Base-by-base conservation (phyloP, 1,140 invertebrate genomes). In the Drosophila sp. region DNA sequence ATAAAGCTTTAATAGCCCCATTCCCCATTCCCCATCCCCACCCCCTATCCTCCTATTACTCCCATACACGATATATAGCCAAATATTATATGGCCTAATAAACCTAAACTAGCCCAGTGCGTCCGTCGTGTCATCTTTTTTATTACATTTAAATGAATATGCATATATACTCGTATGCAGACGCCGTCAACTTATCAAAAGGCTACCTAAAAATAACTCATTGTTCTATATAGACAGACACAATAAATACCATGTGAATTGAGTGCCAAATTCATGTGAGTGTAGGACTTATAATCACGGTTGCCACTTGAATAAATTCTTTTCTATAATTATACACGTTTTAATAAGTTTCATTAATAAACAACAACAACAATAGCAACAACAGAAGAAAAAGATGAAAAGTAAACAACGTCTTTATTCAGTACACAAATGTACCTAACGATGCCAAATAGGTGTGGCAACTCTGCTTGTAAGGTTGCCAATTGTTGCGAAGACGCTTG, bases 111-210 rank as follows among this genome's bases (percentile, higher is more conserved):
- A 38, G 36, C 36, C n/a, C 36, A 38, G 36, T 13, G 36, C n/a
- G 36, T 38, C 4, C 11, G 40, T 16, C 6, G 48, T 8, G 25
- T 61, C 59, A 77, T 61, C 58, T 11, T 79, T 79, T 80, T 69
- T 56, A 76, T 67, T 76, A 73, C 58, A 67, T 76, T 76, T 80
- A 69, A 80, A 80, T 80, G 63, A 56, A 73, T 77, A 61, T 50
- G 36, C 53, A 50, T 32, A 58, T 14, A 34, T n/a, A n/a, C n/a
- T n/a, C n/a, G n/a, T n/a, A n/a, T 13, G 16, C 57, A 54, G 50
- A 21, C 25, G 43, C 32, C 53, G 57, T 62, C 62, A 63, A 65
- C 14, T 50, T 38, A 43, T 63, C 43, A 56, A 63, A 54, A 70
- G 46, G 54, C 43, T 58, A 41, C 43, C 66, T 58, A 78, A 75